Conservation (phyloP, 2,888 invertebrate species). For the Saturnia pavonia region DNA sequence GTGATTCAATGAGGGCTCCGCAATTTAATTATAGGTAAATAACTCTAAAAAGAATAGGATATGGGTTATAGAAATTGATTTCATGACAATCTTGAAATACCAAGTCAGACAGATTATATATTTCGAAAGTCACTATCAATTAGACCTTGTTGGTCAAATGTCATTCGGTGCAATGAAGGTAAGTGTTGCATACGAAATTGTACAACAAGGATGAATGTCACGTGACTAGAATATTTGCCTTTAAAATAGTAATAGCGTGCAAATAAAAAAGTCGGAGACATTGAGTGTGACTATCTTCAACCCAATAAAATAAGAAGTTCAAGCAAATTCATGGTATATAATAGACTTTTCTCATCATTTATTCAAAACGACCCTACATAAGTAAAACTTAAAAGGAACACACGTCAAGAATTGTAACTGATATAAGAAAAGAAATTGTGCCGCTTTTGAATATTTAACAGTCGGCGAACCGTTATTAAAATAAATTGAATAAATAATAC, state of each 20-base stretch:
- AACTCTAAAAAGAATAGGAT: no score
- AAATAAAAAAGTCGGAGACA: neutral
- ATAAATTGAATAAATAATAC: neutral
- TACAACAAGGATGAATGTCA: constrained; percentile 55
- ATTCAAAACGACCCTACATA: no score
- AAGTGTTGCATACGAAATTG: constrained; percentile 56
- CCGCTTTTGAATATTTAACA: neutral
- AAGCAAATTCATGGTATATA: no score
- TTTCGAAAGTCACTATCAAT: constrained; percentile 37
- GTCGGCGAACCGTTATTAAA: neutral
- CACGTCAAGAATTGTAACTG: no score
- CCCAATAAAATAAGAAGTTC: no score
- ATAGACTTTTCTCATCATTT: no score
- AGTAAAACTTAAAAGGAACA: no score
- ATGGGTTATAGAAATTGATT: neutral
- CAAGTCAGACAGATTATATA: constrained; percentile 9
- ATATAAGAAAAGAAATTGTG: neutral
- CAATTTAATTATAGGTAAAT: no score
- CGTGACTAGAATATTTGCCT: constrained; percentile 53
- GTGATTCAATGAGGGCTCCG: no score
- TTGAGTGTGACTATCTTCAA: no score
- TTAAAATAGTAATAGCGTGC: neutral
- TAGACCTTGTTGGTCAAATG: constrained; percentile 55
- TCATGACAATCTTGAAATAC: neutral
- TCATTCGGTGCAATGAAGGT: constrained; percentile 55